Evolutionary conservation across 2,797 vertebrate species (phyloP), one percentile per base, ranked within the genome.

Genomic region (Sebastes matsubarae): DNA sequence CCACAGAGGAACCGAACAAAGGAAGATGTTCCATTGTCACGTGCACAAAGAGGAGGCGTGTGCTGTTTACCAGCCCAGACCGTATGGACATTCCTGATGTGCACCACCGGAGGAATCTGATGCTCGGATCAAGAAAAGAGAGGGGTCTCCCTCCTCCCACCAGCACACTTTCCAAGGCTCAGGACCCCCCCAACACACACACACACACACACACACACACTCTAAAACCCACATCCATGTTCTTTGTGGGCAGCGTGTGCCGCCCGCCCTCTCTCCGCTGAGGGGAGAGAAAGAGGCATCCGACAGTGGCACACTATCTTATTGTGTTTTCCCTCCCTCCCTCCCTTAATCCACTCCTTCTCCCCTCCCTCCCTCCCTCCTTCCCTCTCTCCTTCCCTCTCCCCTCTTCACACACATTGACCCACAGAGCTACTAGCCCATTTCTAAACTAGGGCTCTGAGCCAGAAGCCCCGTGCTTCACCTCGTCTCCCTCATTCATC

Each of bases 231-330:
- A 30, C 72, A 32, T 27, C 34, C 46, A 57, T 25, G 75, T 22
- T 82, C 79, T 90, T 85, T 91, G 81, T 75, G 72, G 81, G 42
- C 42, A 78, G 86, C 87, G 86, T 92, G 92, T 88, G 89, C 72
- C 77, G 34, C 54, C 79, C 52, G 18, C 36, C 64, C 36, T 36
- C 38, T n/a, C 70, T 68, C 36, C 11, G 30, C 18, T 25, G 57
- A 61, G 30, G 54, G 67, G 50, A 12, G 59, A 65, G 61, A 76
- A 29, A 25, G 69, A 82, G 18, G 79, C 22, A 14, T 75, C 78
- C 5, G 7, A 65, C 72, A 68, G 64, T 14, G 66, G 69, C 68
- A 75, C 71, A 82, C 77, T 60, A 60, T 77, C 88, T 71, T 68
- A 84, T 82, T 87, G 76, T 82, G 64, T 72, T 52, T 42, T 4